Base-by-base conservation (phyloP, 2,113 vertebrate species). In the Lamprotornis superbus region DNA sequence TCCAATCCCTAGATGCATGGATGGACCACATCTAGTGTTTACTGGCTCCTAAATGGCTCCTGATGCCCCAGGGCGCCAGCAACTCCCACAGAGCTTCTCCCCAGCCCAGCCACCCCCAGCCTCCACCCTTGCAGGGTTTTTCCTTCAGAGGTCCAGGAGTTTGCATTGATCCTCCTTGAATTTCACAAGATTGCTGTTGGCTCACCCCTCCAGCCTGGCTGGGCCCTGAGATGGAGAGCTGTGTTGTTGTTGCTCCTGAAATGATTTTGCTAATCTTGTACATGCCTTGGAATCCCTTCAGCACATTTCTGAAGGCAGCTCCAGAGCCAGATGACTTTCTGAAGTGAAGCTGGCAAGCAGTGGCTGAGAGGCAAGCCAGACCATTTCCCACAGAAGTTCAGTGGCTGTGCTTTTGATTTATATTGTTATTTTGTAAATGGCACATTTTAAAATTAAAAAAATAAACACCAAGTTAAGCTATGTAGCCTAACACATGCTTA, bases 361-460 rank as follows among this genome's bases (percentile, higher is more conserved):
- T 6, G 60, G 9, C 47, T 93, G 52, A 88, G 42, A 95, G 61
- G 79, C 12, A 11, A 95, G 92, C 92, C 94, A 95, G 84, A 17
- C 60, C 23, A 20, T 90, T 96, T 95, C 93, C 90, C 87, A 94
- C 92, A 96, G 87, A 94, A 91, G 20, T 94, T 95, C 76, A 67
- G 28, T 74, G 89, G 83, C 80, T 92, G 90, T 83, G 83, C 4
- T 88, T 92, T 80, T 95, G 56, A 92, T 94, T 96, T 95, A 90
- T 86, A 68, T 74, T 83, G 52, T 67, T 94, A 81, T 92, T 97
- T 96, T 90, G 76, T 52, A 96, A 93, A 77, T 68, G 76, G 12
- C 60, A 90, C 49, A 64, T 83, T 85, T 63, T 71, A 78, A 83
- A 91, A 90, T 57, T 52, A 63, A 93, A 95, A 89, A 77, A 90